Base-by-base conservation (phyloP, 2,888 invertebrate genomes). In the Melinopterus prodromus region DNA sequence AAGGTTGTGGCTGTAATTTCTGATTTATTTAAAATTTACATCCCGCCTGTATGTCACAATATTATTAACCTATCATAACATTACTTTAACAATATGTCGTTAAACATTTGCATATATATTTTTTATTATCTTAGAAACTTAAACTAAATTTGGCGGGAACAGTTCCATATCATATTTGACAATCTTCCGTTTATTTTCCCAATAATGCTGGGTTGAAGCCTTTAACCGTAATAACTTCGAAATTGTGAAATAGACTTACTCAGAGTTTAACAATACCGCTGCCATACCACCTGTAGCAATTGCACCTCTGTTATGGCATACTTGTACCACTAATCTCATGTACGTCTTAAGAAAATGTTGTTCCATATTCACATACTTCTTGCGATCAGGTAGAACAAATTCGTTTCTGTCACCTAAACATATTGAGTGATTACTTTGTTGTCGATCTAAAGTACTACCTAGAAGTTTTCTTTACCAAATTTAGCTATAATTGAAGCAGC, bases 201-300 rank as follows among this genome's bases (percentile, higher is more conserved):
- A 71, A 71, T 26, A 26, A 71, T 26, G 69, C 15, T 69, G 69
- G 14, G 15, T n/a, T n/a, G 15, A 69, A 69, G 15, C 14, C 0
- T 70, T 70, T 70, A 9, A 70, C 5, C 16, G 6, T 16, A 70
- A 9, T 70, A 70, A 70, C 6, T 70, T 9, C 6, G 16, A 16
- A 70, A 71, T 53, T 70, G 70, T 36, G 16, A 71, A 2, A 71
- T 72, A 70, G 71, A 85, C 88, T 87, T 83, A 91, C 91, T 88
- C 85, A 80, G 89, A 86, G 4, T 90, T 89, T 6, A 94, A 87
- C 84, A 93, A 90, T 69, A 91, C 90, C 0, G 94, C 93, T 2
- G 93, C 92, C 94, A 94, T 94, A 5, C 94, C 94, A 0, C 93
- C 93, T 0, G 93, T 94, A 15, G 93, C 93, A 6, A 91, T 91